Conservation (phyloP, 2,888 invertebrate genomes). For the Sphecodes monilicornis region DNA sequence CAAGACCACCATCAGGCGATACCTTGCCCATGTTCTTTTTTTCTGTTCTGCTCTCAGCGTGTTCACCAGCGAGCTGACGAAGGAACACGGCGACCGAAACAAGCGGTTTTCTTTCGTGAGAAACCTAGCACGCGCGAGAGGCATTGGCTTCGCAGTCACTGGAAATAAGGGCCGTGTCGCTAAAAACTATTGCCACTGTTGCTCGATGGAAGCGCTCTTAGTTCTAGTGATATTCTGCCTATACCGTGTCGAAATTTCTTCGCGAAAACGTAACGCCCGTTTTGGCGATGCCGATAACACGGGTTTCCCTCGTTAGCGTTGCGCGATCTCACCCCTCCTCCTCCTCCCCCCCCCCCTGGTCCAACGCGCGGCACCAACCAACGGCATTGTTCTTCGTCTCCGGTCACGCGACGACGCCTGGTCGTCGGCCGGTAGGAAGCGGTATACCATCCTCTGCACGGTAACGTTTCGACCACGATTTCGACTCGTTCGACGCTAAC, state of each 20-base stretch:
- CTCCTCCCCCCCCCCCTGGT: neutral
- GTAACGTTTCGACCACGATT: neutral
- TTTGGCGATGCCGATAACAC: neutral
- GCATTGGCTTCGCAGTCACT: neutral
- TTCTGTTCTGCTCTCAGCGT: slow-evolving; percentile 58
- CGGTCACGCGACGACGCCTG: neutral
- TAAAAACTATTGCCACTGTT: neutral
- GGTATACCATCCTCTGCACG: neutral
- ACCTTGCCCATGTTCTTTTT: slow-evolving; percentile 65
- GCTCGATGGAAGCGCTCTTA: neutral
- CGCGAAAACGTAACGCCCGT: neutral
- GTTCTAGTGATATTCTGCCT: neutral
- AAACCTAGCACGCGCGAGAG: neutral
- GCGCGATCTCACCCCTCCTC: neutral
- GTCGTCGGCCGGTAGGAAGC: neutral
- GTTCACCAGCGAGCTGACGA: slow-evolving; percentile 62
- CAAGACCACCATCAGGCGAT: slow-evolving; percentile 70
- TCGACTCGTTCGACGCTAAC: neutral
- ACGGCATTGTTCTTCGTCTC: slow-evolving; percentile 1
- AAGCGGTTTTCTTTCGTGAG: neutral
- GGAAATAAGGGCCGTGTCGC: neutral
- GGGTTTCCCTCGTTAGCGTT: slow-evolving; percentile 2
- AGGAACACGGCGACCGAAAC: slow-evolving; percentile 16
- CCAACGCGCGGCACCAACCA: neutral
- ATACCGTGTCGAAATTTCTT: neutral